A percentile compares a stretch with the other conserved stretches of the same genome.
These are phyloP conservation scores for Tamandua tetradactyla DNA, from an alignment of 2,797 vertebrate species.

Conservation along the genomic window DNA sequence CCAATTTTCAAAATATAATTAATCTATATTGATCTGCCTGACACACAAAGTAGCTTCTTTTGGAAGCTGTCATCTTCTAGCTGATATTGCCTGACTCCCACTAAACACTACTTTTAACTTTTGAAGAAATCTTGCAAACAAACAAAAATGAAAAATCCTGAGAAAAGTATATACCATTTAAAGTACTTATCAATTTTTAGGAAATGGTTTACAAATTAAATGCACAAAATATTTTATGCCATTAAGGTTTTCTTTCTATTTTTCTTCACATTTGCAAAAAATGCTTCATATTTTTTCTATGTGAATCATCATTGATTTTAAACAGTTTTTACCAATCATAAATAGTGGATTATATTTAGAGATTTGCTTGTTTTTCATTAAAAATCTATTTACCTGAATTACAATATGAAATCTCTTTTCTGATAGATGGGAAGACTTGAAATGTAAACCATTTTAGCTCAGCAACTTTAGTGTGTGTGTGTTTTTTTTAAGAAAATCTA, in stretches of 20 bases:
- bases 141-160: neutral
- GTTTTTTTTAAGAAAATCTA: neutral
- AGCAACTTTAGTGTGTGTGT: neutral
- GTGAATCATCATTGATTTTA: neutral
- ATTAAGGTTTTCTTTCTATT: neutral
- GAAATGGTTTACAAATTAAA: neutral
- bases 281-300: neutral
- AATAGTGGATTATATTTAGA: neutral
- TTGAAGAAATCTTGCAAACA: neutral
- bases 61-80: neutral
- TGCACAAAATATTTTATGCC: neutral
- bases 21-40: constrained; percentile 45
- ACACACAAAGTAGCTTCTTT: constrained; percentile 37
- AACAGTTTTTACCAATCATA: neutral
- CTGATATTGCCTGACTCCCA: neutral
- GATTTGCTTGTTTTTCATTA: neutral
- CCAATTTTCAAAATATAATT: constrained; percentile 71
- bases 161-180: neutral
- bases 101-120: neutral
- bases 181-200: neutral
- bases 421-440: neutral
- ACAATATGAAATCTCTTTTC: neutral
- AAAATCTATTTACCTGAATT: neutral
- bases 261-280: constrained; percentile 18
- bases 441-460: neutral